Evolutionary conservation across 2,888 invertebrate species (phyloP).

Genomic region (Chironomus riparius): DNA sequence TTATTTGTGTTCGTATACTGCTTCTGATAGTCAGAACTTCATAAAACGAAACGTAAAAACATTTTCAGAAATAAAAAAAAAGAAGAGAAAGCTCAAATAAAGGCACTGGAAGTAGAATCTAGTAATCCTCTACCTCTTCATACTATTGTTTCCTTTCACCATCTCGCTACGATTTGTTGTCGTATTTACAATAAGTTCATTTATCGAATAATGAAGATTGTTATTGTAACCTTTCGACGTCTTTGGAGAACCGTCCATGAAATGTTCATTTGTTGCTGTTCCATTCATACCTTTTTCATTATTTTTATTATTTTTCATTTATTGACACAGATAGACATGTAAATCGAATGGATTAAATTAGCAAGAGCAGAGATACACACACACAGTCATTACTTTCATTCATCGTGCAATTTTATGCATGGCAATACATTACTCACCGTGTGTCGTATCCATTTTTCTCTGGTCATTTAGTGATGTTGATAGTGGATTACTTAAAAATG

Average conservation of each 20-base stretch:
- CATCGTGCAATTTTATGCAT: neutral
- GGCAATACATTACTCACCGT: neutral
- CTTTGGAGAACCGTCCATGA: neutral
- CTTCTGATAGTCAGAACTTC: neutral
- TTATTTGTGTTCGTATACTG: neutral
- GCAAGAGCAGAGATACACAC: neutral
- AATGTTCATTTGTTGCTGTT: neutral
- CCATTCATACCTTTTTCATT: neutral
- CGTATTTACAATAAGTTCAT: neutral
- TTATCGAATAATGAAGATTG: neutral
- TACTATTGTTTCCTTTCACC: neutral
- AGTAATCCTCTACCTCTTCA: neutral
- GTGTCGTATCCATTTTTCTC: conserved; percentile 2
- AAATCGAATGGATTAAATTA: neutral
- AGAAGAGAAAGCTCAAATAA: neutral
- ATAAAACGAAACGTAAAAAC: neutral
- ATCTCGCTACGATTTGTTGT: neutral
- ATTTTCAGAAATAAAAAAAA: neutral
- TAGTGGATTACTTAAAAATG: neutral
- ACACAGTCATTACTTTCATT: neutral
- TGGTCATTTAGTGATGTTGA: neutral
- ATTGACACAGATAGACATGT: neutral
- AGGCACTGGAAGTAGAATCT: neutral
- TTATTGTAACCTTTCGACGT: neutral
- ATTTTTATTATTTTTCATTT: neutral